Conservation (phyloP, 1,140 invertebrate species). For the Neocloeon triangulifer region DNA sequence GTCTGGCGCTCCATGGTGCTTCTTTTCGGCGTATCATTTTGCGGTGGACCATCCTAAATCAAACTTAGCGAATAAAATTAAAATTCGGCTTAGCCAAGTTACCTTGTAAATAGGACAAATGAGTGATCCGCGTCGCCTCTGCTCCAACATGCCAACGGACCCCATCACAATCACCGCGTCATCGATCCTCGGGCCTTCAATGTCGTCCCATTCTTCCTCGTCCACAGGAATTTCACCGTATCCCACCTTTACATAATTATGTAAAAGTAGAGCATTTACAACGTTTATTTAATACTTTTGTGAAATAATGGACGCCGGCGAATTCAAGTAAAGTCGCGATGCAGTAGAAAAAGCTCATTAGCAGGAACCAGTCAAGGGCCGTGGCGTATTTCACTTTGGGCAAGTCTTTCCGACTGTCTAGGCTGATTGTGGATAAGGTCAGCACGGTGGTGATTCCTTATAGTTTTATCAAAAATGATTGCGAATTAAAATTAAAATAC, state of each 20-base stretch:
- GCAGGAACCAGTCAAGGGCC: slow-evolving; percentile 76
- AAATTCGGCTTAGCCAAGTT: too few relatives aligned
- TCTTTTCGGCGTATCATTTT: slow-evolving; percentile 20
- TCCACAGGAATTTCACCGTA: slow-evolving; percentile 57
- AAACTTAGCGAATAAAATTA: too few relatives aligned
- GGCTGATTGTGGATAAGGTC: slow-evolving; percentile 72
- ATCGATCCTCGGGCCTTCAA: too few relatives aligned
- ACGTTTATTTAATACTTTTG: slow-evolving; percentile 35
- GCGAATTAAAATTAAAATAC: too few relatives aligned
- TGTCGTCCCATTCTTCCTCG: slow-evolving; percentile 44
- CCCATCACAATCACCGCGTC: too few relatives aligned
- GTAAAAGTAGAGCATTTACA: background rate
- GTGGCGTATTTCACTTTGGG: slow-evolving; percentile 84
- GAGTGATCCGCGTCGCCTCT: slow-evolving; percentile 23
- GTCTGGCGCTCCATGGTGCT: slow-evolving; percentile 55
- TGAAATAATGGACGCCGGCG: slow-evolving; percentile 86
- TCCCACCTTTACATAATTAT: slow-evolving; percentile 30
- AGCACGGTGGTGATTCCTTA: slow-evolving; percentile 83
- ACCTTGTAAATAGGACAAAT: slow-evolving; percentile 37
- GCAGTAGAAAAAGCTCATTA: slow-evolving; percentile 85
- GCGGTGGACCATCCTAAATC: too few relatives aligned
- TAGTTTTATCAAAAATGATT: too few relatives aligned
- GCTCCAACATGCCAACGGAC: background rate
- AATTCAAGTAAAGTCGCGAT: slow-evolving; percentile 83
- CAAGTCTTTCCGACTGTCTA: slow-evolving; percentile 74